These are phyloP conservation scores for Procambarus virginalis DNA, from an alignment of 1,140 invertebrate species.

Conservation along the genomic window DNA sequence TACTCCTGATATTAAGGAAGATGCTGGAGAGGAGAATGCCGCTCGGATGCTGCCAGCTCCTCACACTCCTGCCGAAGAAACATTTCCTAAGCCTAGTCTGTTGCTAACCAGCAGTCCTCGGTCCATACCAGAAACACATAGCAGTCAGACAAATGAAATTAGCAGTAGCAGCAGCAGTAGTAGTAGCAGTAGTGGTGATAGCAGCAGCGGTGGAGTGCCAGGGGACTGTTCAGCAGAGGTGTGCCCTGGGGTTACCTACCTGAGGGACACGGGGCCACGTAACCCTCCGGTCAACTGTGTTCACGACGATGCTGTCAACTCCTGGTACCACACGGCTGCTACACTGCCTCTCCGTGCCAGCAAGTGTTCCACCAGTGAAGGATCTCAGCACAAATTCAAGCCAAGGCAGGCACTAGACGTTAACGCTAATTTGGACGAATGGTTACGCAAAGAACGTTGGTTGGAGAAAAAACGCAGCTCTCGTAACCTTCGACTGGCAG, in stretches of 20 bases:
- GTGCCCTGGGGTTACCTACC: conserved; percentile 51
- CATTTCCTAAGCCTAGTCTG: neutral
- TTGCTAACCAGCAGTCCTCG: neutral
- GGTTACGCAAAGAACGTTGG: conserved; percentile 53
- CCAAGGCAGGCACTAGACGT: conserved; percentile 37
- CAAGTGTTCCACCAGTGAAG: neutral
- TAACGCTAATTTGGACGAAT: conserved; percentile 49
- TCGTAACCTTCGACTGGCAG: conserved; percentile 20
- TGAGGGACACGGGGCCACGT: conserved; percentile 14
- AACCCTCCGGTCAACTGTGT: neutral
- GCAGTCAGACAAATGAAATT: neutral
- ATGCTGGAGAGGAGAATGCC: conserved; percentile 25
- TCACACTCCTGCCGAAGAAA: neutral
- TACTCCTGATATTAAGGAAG: conserved; percentile 29
- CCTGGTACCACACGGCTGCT: conserved; percentile 29
- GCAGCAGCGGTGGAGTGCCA: neutral
- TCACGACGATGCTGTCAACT: conserved; percentile 4
- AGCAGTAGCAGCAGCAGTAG: conserved; percentile 35
- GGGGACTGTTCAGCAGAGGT: conserved; percentile 9
- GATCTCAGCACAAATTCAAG: neutral
- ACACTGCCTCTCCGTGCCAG: conserved; percentile 34
- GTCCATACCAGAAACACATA: neutral
- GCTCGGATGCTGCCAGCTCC: neutral
- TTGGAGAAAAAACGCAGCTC: conserved; percentile 51
- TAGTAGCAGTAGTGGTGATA: conserved; percentile 22